Evolutionary conservation across 2,113 vertebrate genomes (phyloP).

Genomic region (Malaclemys terrapin): DNA sequence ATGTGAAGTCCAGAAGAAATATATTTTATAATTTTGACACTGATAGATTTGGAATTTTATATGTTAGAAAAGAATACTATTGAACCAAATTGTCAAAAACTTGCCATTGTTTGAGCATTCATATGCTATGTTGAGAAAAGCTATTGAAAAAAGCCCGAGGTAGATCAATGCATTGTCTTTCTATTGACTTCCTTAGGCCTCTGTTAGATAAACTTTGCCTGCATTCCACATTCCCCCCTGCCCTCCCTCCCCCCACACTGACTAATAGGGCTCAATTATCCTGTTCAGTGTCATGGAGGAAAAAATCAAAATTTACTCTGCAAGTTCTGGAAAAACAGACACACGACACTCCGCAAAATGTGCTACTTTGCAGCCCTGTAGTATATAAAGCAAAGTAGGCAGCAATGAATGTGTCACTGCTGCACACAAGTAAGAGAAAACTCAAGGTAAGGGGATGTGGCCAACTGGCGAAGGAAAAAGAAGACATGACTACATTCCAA

Average conservation of each 20-base stretch:
- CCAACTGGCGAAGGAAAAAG: not conserved
- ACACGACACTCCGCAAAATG: not conserved
- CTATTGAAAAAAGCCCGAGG: not conserved
- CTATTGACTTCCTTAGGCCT: not conserved
- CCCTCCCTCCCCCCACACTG: not conserved
- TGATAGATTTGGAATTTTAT: not conserved
- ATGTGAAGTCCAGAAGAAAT: not conserved
- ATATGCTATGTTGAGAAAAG: not conserved
- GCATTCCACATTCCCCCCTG: not conserved
- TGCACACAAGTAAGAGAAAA: not conserved
- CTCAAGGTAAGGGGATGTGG: not conserved
- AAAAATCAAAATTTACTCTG: not conserved
- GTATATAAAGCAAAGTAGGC: not conserved
- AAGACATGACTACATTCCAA: slow-evolving; percentile 19
- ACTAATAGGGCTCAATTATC: rapidly evolving
- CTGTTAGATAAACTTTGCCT: not conserved
- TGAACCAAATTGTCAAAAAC: not conserved
- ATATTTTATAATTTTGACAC: not conserved
- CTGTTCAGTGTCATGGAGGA: not conserved
- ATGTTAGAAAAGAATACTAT: not conserved
- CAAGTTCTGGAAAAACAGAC: not conserved
- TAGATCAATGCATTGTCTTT: not conserved
- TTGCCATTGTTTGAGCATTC: not conserved
- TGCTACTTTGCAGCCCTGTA: rapidly evolving
- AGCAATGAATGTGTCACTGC: not conserved